Percentiles rank a stretch among this genome's conserved stretches.
phyloP scores from a whole-genome alignment of 2,797 vertebrate genomes.

The Tolypeutes matacus region DNA sequence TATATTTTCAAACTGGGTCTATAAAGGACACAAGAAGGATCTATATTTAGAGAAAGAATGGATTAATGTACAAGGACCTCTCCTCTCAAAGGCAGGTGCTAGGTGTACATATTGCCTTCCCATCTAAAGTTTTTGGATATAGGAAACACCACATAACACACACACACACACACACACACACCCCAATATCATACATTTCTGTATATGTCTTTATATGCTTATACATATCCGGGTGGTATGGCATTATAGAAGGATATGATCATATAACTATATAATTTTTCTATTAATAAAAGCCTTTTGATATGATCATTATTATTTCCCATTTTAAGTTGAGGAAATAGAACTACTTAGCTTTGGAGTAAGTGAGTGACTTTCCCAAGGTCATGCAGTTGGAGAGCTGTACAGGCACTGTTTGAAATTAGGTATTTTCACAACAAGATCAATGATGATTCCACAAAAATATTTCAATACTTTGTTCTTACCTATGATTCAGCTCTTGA shows the following conservation, averaged over 20 bases:
- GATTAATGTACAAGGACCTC: background rate
- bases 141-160: background rate
- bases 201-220: background rate
- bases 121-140: background rate
- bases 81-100: background rate
- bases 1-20: background rate
- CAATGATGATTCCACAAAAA: no score
- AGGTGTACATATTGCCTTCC: background rate
- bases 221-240: background rate
- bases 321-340: background rate
- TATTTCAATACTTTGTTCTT: no score
- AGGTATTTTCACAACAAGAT: no score
- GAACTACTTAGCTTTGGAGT: no score
- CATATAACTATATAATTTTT: background rate
- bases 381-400: no score
- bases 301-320: background rate
- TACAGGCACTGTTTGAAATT: no score
- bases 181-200: background rate
- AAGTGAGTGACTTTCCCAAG: no score
- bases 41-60: background rate
- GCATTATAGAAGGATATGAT: background rate
- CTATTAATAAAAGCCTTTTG: background rate
- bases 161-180: background rate
- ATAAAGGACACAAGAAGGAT: background rate
- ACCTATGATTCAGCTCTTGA: no score